These are phyloP conservation scores for Caloenas nicobarica DNA, from an alignment of 2,113 vertebrate species.

Conservation along the genomic window DNA sequence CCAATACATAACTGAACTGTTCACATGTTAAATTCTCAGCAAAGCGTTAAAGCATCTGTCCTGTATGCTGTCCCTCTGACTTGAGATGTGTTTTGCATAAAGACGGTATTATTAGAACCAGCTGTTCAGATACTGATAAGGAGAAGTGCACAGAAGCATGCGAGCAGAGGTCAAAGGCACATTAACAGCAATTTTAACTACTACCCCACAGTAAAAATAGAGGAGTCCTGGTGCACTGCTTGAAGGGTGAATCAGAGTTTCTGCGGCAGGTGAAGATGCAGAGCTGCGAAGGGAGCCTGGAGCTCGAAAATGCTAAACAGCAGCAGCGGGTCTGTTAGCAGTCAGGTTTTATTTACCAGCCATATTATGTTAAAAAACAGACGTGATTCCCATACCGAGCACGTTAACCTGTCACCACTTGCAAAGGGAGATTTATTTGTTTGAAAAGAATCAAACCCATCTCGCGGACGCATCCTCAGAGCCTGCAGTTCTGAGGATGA, in stretches of 20 bases:
- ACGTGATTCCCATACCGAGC: conserved; percentile 54
- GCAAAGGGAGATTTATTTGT: neutral
- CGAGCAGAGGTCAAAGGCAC: neutral
- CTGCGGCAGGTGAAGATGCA: conserved; percentile 63
- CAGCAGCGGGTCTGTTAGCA: conserved; percentile 5
- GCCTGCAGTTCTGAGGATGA: neutral
- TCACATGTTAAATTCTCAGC: neutral
- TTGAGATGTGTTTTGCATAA: neutral
- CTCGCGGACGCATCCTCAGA: neutral
- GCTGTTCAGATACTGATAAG: conserved; percentile 7
- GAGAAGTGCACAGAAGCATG: neutral
- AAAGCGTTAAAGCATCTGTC: neutral
- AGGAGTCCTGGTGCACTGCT: neutral
- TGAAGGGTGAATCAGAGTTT: conserved; percentile 48
- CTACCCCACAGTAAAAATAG: neutral
- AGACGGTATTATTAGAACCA: neutral
- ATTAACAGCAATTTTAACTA: neutral
- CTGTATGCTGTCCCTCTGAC: neutral
- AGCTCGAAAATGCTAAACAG: neutral
- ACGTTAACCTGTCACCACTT: neutral
- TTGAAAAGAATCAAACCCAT: neutral
- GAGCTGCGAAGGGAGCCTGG: neutral
- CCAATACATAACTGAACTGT: neutral
- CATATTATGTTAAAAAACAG: conserved; percentile 59
- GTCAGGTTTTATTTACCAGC: conserved; percentile 64